Conservation (phyloP, 2,113 vertebrate species). For the Mola mola region DNA sequence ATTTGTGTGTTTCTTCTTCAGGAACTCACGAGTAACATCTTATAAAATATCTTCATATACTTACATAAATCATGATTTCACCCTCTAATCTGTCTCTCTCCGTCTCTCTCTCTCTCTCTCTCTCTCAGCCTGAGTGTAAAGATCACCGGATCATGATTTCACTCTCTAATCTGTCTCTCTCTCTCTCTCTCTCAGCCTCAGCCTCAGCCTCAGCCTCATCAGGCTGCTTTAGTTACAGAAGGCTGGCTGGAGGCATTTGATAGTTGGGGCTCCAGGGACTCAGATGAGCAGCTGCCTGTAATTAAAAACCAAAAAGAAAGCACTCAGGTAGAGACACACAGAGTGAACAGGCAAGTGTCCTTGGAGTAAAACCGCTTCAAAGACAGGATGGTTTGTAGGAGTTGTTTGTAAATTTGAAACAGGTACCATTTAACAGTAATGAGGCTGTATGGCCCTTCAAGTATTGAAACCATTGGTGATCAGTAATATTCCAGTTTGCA, state of each 20-base stretch:
- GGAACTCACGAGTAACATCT: constrained; percentile 5
- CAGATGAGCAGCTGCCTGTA: constrained; percentile 68
- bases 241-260: constrained; percentile 73
- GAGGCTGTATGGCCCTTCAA: constrained; percentile 4
- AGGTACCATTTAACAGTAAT: constrained; percentile 9
- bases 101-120: neutral
- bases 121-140: constrained; percentile 42
- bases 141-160: constrained; percentile 70
- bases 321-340: constrained; percentile 26
- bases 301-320: constrained; percentile 56
- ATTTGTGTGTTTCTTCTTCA: neutral
- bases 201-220: constrained; percentile 3
- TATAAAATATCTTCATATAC: constrained; percentile 22
- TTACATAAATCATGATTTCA: constrained; percentile 61
- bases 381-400: neutral
- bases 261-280: constrained; percentile 60
- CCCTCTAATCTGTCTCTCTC: constrained; percentile 50
- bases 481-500: constrained; percentile 1
- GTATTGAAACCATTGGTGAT: constrained; percentile 18
- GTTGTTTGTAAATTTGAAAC: constrained; percentile 12
- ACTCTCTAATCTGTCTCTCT: constrained; percentile 55
- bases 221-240: constrained; percentile 72
- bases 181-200: too few species aligned
- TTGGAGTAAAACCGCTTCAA: constrained; percentile 5
- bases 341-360: constrained; percentile 15